Conservation (phyloP, 2,797 vertebrate genomes). For the Xiphorhynchus erythropygius region DNA sequence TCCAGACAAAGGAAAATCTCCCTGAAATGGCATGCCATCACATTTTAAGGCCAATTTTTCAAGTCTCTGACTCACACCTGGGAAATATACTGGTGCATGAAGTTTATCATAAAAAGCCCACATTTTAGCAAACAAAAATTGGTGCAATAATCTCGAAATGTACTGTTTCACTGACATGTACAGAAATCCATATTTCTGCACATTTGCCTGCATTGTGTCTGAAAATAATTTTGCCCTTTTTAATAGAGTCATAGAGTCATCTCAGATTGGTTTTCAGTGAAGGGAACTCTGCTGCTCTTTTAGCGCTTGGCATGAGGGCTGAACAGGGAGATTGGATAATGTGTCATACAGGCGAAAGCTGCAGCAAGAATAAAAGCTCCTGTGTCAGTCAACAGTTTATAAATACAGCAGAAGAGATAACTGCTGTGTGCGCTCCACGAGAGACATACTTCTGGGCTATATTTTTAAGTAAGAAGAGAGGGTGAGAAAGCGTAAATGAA, state of each 20-base stretch:
- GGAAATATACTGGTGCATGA: conserved; percentile 20
- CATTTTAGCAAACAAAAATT: conserved; percentile 13
- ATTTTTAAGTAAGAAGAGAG: neutral
- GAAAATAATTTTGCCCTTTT: neutral
- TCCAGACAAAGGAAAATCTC: conserved; percentile 50
- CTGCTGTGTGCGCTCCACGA: neutral
- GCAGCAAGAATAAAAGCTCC: neutral
- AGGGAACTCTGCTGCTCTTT: neutral
- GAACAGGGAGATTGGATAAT: neutral
- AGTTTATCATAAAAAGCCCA: conserved; percentile 30
- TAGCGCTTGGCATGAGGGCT: fast-evolving
- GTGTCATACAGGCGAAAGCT: neutral
- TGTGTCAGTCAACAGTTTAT: neutral
- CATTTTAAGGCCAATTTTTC: conserved; percentile 37
- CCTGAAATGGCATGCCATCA: conserved; percentile 30
- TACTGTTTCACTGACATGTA: neutral
- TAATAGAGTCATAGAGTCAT: neutral
- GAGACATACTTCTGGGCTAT: neutral
- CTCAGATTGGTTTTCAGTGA: neutral
- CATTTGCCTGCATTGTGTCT: neutral
- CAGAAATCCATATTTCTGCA: neutral
- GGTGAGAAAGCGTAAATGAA: neutral
- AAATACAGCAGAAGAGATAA: neutral
- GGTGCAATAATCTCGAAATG: neutral
- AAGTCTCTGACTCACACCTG: conserved; percentile 22